Conservation (phyloP, 1,140 invertebrate genomes). For the roundworm (Caenorhabditis elegans) region DNA sequence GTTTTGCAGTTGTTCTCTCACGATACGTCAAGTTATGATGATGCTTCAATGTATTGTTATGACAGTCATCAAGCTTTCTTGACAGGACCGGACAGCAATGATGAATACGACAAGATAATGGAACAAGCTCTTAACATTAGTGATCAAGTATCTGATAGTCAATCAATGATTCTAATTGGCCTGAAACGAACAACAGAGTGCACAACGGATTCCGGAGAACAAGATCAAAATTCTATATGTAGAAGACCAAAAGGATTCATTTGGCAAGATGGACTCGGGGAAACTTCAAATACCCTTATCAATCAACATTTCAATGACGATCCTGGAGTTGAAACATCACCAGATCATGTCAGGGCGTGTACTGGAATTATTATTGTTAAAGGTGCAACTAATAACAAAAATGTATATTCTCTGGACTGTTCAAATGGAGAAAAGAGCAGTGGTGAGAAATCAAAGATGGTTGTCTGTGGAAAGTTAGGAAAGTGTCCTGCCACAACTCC, state of each 20-base stretch:
- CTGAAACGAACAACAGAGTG: background rate
- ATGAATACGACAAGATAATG: background rate
- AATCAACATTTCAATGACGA: background rate
- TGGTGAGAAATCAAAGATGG: background rate
- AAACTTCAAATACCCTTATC: background rate
- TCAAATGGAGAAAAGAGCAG: background rate
- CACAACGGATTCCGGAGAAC: background rate
- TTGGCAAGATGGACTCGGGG: background rate
- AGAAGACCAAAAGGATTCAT: background rate
- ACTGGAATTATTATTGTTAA: background rate
- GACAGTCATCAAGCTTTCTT: background rate
- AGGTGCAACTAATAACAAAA: background rate
- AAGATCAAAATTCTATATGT: background rate
- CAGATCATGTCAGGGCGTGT: background rate
- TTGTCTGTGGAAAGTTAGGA: background rate
- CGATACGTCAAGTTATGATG: background rate
- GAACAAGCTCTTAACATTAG: background rate
- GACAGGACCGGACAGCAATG: background rate
- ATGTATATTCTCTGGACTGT: constrained; percentile 2
- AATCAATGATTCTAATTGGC: background rate
- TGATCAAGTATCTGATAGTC: background rate
- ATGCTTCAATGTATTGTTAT: background rate
- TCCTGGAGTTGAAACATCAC: background rate
- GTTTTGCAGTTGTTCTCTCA: background rate
- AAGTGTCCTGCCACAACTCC: background rate